Conservation (phyloP, 1,140 invertebrate species). For the Drosophila sturtevanti region DNA sequence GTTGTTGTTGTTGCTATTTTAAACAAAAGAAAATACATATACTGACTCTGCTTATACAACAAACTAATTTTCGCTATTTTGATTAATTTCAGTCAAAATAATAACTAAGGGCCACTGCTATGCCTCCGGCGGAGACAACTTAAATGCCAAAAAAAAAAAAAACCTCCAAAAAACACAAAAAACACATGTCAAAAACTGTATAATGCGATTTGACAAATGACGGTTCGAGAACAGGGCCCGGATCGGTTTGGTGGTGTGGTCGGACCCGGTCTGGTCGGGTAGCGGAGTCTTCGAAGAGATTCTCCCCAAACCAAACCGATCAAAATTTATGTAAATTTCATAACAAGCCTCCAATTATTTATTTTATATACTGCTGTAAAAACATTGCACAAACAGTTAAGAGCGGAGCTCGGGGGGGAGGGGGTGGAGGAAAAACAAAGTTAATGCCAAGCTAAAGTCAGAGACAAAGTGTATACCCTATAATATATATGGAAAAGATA, state of each 20-base stretch:
- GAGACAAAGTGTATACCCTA: not conserved
- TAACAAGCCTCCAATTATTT: constrained; percentile 74
- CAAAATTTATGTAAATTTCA: constrained; percentile 78
- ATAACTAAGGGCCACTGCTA: constrained; percentile 28
- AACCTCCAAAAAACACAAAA: constrained; percentile 26
- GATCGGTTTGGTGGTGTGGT: too few relatives aligned
- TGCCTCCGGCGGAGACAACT: constrained; percentile 56
- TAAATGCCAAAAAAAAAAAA: constrained; percentile 35
- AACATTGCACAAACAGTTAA: constrained; percentile 63
- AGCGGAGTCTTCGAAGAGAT: constrained; percentile 25
- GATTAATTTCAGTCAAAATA: constrained; percentile 42
- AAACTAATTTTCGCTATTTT: constrained; percentile 27
- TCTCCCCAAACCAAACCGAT: constrained; percentile 17
- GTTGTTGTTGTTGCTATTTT: too few relatives aligned
- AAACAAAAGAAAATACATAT: constrained; percentile 23
- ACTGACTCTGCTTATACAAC: constrained; percentile 9
- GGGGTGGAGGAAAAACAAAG: not conserved
- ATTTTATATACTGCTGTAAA: constrained; percentile 49
- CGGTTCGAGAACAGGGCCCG: constrained; percentile 32
- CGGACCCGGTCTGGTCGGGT: not conserved
- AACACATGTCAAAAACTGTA: constrained; percentile 18
- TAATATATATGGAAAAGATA: not conserved
- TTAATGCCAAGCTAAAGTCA: not conserved
- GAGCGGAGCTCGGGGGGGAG: too few relatives aligned
- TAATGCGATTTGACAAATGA: constrained; percentile 53